Conservation (phyloP, 2,888 invertebrate genomes). For the Drosophila quasianomalipes region DNA sequence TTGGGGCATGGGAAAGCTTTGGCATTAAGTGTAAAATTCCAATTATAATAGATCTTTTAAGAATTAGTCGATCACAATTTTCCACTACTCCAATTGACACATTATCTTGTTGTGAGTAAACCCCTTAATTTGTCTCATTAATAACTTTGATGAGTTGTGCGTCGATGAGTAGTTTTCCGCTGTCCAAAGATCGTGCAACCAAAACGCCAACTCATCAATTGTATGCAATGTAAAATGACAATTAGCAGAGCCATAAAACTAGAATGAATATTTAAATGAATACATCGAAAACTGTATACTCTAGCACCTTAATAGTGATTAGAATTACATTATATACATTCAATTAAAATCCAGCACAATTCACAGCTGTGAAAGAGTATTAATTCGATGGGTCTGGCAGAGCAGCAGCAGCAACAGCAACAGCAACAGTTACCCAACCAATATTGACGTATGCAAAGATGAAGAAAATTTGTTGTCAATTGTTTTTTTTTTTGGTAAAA, state of each 20-base stretch:
- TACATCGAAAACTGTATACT: conserved; percentile 18
- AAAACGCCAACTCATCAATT: conserved; percentile 50
- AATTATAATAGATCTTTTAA: accelerated
- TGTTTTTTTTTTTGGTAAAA: conserved; percentile 62
- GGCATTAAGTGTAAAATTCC: too few species aligned
- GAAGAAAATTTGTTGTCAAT: conserved; percentile 66
- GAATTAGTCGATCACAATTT: neutral
- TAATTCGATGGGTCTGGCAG: neutral
- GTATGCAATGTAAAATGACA: conserved; percentile 28
- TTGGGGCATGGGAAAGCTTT: neutral
- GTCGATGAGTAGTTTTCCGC: conserved; percentile 65
- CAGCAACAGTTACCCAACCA: conserved; percentile 7
- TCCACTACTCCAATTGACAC: conserved; percentile 3
- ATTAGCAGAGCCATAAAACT: conserved; percentile 62
- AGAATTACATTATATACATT: neutral
- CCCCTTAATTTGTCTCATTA: conserved; percentile 15
- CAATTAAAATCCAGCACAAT: too few species aligned
- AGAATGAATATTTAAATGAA: conserved; percentile 18
- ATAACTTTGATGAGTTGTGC: conserved; percentile 3
- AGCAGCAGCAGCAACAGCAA: neutral
- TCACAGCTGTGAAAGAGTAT: neutral
- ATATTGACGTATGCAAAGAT: conserved; percentile 36
- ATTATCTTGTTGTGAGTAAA: conserved; percentile 9
- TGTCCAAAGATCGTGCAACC: conserved; percentile 58
- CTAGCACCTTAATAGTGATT: neutral